Conservation (phyloP, 2,888 invertebrate genomes). For the Mimachlamys varia region DNA sequence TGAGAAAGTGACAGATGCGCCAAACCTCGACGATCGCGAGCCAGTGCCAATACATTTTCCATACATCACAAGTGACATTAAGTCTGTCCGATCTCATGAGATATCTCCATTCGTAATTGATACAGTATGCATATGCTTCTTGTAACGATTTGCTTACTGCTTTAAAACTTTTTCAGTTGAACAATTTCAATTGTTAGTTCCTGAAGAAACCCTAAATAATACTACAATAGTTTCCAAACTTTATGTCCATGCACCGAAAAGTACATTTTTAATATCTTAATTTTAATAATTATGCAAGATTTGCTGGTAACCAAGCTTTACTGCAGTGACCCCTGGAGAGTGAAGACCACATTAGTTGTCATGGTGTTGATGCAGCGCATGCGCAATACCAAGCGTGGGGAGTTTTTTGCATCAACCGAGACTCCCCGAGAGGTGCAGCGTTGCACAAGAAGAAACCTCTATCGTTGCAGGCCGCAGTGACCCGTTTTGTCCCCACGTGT, state of each 20-base stretch:
- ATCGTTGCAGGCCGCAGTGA: not conserved
- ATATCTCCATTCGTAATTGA: too few species aligned
- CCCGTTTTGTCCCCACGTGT: not conserved
- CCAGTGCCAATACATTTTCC: too few species aligned
- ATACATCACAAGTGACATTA: too few species aligned
- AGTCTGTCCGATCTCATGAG: too few species aligned
- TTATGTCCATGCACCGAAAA: not conserved
- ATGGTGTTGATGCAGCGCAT: not conserved
- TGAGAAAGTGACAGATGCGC: too few species aligned
- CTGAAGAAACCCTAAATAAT: too few species aligned
- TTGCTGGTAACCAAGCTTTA: not conserved
- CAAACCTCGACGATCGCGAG: too few species aligned
- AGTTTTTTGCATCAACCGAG: conserved; percentile 9
- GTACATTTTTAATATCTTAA: not conserved
- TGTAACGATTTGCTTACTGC: too few species aligned
- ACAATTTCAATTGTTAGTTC: too few species aligned
- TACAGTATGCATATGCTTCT: too few species aligned
- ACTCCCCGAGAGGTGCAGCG: not conserved
- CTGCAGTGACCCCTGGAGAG: not conserved
- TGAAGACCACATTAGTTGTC: not conserved
- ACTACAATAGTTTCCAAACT: too few species aligned
- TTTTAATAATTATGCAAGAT: not conserved
- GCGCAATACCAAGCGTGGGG: not conserved
- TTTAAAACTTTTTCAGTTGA: too few species aligned
- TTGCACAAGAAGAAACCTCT: conserved; percentile 16